A percentile compares a stretch with the other conserved stretches of the same genome.
phyloP scores from a whole-genome alignment of 2,888 invertebrate species.

The Molorchus minor region DNA sequence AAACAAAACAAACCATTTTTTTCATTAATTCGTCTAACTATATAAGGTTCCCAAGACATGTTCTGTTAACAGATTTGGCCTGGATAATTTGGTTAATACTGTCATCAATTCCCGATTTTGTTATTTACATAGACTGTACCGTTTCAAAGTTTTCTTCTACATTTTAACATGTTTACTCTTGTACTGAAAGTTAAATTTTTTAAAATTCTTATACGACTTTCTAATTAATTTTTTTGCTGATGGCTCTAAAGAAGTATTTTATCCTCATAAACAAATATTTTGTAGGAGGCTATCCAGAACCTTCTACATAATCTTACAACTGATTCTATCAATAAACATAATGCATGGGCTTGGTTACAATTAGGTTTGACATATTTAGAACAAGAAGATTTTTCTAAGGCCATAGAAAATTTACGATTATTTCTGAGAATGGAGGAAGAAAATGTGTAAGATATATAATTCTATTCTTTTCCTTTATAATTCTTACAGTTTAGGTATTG shows the following conservation, averaged over 20 bases:
- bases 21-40: too few species aligned
- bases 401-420: constrained; percentile 79
- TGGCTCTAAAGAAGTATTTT: background rate
- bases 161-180: too few species aligned
- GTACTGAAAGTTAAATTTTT: too few species aligned
- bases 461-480: constrained; percentile 12
- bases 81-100: too few species aligned
- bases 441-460: constrained; percentile 68
- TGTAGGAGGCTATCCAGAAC: constrained; percentile 71
- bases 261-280: constrained; percentile 22
- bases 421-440: constrained; percentile 74
- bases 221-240: too few species aligned
- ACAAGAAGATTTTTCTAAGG: constrained; percentile 75
- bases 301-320: constrained; percentile 67
- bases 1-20: too few species aligned
- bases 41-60: too few species aligned
- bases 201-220: too few species aligned
- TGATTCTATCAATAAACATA: constrained; percentile 57
- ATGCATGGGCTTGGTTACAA: constrained; percentile 83
- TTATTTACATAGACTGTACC: too few species aligned
- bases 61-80: too few species aligned
- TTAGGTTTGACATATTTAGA: constrained; percentile 84
- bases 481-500: constrained; percentile 63
- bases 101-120: too few species aligned
- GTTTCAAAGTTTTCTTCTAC: too few species aligned